Conservation (phyloP, 2,113 vertebrate species). For the Perca schrenkii region DNA sequence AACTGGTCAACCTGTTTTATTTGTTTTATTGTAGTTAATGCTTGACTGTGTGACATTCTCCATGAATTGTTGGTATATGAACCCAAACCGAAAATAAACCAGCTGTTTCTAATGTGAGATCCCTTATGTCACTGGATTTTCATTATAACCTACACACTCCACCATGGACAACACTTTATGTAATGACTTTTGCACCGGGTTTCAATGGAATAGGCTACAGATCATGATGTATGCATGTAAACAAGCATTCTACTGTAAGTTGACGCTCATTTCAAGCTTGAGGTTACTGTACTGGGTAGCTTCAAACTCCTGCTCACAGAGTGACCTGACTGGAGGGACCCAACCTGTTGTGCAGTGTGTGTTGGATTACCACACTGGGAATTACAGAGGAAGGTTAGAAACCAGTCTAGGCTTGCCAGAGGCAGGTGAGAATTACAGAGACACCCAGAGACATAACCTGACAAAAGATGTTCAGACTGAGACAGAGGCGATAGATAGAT, state of each 20-base stretch:
- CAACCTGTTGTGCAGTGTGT: conserved; percentile 54
- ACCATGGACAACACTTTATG: neutral
- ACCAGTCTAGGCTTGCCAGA: conserved; percentile 55
- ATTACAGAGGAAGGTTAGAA: conserved; percentile 55
- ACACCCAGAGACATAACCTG: conserved; percentile 8
- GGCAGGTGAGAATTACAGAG: conserved; percentile 39
- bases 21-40: neutral
- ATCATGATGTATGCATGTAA: conserved; percentile 5
- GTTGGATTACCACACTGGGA: conserved; percentile 59
- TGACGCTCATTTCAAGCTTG: conserved; percentile 26
- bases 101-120: neutral
- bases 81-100: neutral
- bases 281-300: conserved; percentile 6
- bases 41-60: neutral
- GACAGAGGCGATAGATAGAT: neutral
- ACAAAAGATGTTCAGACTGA: conserved; percentile 1
- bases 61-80: neutral
- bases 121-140: neutral
- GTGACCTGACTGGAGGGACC: conserved; percentile 55
- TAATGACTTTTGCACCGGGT: neutral
- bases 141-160: neutral
- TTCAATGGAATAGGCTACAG: neutral
- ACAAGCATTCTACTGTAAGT: neutral
- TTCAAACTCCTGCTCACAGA: neutral
- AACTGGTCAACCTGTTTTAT: neutral